phyloP scores from a whole-genome alignment of 1,140 invertebrate species.

The Heliothis virescens region DNA sequence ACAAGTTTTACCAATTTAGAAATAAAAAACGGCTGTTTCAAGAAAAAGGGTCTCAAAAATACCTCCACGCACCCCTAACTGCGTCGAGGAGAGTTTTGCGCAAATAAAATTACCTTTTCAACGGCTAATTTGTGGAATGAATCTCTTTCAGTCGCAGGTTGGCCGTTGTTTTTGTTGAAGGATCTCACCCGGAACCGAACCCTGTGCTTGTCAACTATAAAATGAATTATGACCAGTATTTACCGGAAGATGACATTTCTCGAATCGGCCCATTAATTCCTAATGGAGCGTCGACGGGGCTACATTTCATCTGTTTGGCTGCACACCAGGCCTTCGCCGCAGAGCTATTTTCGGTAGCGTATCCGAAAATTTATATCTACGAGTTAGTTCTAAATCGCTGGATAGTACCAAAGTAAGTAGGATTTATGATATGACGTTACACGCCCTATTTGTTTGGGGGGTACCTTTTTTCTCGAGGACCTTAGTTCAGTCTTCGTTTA shows the following conservation, averaged over 20 bases:
- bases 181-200: slow-evolving; percentile 50
- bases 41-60: slow-evolving; percentile 39
- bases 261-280: slow-evolving; percentile 83
- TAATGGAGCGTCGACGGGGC: slow-evolving; percentile 78
- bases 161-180: slow-evolving; percentile 61
- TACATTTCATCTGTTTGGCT: slow-evolving; percentile 83
- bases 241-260: slow-evolving; percentile 82
- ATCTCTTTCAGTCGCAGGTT: slow-evolving; percentile 66
- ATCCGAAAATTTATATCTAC: slow-evolving; percentile 81
- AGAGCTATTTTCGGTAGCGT: slow-evolving; percentile 81
- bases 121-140: slow-evolving; percentile 66
- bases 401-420: slow-evolving; percentile 76
- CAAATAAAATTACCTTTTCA: slow-evolving; percentile 64
- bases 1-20: background rate
- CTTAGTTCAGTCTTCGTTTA: slow-evolving; percentile 44
- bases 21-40: slow-evolving; percentile 16
- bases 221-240: slow-evolving; percentile 78
- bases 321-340: slow-evolving; percentile 76
- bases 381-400: slow-evolving; percentile 81
- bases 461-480: slow-evolving; percentile 54
- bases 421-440: slow-evolving; percentile 73
- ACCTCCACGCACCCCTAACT: slow-evolving; percentile 37
- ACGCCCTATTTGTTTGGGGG: slow-evolving; percentile 69
- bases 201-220: slow-evolving; percentile 66
- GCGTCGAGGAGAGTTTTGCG: slow-evolving; percentile 43